These are phyloP conservation scores for Platycheirus rosarum DNA, from an alignment of 2,888 invertebrate species.

Conservation along the genomic window DNA sequence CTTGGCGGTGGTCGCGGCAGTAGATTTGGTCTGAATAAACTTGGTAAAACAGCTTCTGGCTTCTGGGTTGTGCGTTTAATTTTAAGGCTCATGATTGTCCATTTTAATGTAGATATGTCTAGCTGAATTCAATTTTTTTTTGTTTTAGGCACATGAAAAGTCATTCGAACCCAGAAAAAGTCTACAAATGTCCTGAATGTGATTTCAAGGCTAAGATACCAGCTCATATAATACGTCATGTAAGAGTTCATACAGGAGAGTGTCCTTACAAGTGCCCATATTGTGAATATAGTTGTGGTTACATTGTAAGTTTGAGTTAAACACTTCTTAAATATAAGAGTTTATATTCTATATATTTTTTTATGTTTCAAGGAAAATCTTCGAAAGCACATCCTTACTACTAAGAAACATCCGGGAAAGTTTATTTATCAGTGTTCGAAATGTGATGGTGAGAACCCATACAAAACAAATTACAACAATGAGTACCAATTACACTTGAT, in stretches of 20 bases:
- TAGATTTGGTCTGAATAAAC: background rate
- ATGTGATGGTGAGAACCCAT: slow-evolving; percentile 82
- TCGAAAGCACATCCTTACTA: slow-evolving; percentile 92
- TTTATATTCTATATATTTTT: no score
- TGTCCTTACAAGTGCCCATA: slow-evolving; percentile 94
- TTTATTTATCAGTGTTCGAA: slow-evolving; percentile 90
- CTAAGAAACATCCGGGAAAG: slow-evolving; percentile 90
- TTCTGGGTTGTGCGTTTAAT: slow-evolving; percentile 25
- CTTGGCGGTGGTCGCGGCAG: slow-evolving; percentile 10
- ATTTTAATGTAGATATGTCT: background rate
- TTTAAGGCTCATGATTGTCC: slow-evolving; percentile 17
- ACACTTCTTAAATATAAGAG: no score
- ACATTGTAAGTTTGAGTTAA: slow-evolving; percentile 85
- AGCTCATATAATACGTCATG: slow-evolving; percentile 90
- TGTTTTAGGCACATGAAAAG: slow-evolving; percentile 78
- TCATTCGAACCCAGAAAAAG: slow-evolving; percentile 82
- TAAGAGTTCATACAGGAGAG: slow-evolving; percentile 89
- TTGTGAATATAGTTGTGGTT: slow-evolving; percentile 90
- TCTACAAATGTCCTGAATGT: slow-evolving; percentile 87
- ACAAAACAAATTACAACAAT: slow-evolving; percentile 78
- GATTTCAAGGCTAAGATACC: slow-evolving; percentile 87
- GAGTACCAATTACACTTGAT: slow-evolving; percentile 79
- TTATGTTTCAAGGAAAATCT: slow-evolving; percentile 90
- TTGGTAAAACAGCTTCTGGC: background rate
- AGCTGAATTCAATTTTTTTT: slow-evolving; percentile 38